Evolutionary conservation across 2,113 vertebrate species (phyloP).

Genomic region (Sakesphorus luctuosus): DNA sequence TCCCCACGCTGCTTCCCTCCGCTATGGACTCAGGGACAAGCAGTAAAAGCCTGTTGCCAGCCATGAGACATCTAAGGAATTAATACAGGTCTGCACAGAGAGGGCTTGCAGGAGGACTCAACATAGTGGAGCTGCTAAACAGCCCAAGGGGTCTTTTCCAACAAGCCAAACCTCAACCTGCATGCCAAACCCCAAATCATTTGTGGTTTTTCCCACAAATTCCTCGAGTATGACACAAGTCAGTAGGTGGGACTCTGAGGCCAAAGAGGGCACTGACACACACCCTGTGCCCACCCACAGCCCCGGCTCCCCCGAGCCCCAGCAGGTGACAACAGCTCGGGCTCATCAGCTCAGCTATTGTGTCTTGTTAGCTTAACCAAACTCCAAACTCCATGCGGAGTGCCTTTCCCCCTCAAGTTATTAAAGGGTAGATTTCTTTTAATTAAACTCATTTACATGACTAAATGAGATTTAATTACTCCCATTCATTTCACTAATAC

Average conservation of each 20-base stretch:
- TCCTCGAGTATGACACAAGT: fast-evolving
- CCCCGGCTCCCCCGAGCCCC: fast-evolving
- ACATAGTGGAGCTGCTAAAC: not conserved
- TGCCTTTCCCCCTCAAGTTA: conserved; percentile 80
- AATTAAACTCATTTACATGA: conserved; percentile 85
- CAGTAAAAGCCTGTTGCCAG: not conserved
- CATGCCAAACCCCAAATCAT: not conserved
- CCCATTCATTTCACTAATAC: conserved; percentile 84
- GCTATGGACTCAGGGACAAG: not conserved
- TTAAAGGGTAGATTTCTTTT: conserved; percentile 83
- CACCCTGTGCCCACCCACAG: fast-evolving
- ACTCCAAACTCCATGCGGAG: conserved; percentile 77
- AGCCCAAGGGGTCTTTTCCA: not conserved
- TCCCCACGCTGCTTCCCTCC: not conserved
- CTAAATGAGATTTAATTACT: conserved; percentile 85
- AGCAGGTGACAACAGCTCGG: conserved; percentile 54
- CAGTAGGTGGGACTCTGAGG: not conserved
- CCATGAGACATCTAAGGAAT: not conserved
- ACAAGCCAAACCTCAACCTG: fast-evolving
- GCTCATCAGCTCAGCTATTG: conserved; percentile 79
- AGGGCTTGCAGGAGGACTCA: not conserved
- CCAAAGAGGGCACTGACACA: not conserved
- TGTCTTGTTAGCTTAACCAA: conserved; percentile 81
- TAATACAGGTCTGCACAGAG: not conserved
- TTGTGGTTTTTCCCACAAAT: not conserved